Evolutionary conservation across 2,797 vertebrate species (phyloP).

Genomic region (Sphenodon punctatus): DNA sequence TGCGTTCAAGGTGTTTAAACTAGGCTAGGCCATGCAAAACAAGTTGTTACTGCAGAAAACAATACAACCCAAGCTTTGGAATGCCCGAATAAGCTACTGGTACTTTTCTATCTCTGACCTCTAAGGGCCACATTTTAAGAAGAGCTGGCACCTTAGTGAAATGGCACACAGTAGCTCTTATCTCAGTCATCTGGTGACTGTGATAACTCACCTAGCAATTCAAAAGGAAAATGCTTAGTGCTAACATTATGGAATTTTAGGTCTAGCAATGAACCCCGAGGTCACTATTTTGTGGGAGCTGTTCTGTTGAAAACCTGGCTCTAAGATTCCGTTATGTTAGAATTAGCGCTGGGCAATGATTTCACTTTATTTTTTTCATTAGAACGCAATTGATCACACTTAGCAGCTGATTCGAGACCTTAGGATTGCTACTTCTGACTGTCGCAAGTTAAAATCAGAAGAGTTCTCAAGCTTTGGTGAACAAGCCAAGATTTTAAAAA

Average conservation of each 20-base stretch:
- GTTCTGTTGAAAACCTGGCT: neutral
- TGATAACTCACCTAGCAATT: neutral
- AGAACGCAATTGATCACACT: neutral
- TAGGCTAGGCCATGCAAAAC: neutral
- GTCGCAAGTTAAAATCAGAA: neutral
- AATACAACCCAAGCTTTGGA: neutral
- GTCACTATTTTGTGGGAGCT: too few relatives aligned
- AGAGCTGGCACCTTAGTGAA: neutral
- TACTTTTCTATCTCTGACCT: neutral
- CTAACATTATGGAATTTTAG: neutral
- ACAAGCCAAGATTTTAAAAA: neutral
- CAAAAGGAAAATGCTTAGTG: neutral
- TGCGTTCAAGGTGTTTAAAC: too few relatives aligned
- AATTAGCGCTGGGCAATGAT: neutral
- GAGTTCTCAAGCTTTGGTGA: neutral
- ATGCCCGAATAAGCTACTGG: neutral
- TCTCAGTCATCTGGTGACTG: neutral
- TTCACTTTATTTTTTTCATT: neutral
- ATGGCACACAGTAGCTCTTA: neutral
- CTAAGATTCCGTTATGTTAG: neutral
- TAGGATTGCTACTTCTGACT: neutral
- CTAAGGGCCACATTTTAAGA: neutral
- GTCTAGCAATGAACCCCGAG: too few relatives aligned
- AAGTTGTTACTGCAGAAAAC: neutral
- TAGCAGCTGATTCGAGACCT: neutral